These are phyloP conservation scores for Cuculus canorus DNA, from an alignment of 2,797 vertebrate species.

Conservation along the genomic window DNA sequence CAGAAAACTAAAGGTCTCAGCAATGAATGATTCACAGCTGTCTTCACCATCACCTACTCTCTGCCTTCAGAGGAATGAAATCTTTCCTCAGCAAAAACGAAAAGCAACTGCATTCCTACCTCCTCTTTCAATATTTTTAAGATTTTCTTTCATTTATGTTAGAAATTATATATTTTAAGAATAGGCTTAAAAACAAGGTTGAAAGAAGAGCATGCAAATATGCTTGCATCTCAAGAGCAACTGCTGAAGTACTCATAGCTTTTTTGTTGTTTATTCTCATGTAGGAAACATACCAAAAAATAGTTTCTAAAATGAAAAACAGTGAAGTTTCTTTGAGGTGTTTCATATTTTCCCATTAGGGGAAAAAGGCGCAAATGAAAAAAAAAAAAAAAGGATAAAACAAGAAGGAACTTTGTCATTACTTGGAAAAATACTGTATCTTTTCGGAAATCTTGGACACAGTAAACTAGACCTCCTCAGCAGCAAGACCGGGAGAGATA, in stretches of 20 bases:
- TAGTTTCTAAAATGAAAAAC: neutral
- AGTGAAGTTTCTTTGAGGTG: neutral
- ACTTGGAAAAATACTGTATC: neutral
- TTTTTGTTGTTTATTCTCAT: neutral
- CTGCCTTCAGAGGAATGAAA: slow-evolving; percentile 28
- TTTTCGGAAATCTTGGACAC: neutral
- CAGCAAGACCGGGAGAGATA: accelerated
- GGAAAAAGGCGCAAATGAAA: neutral
- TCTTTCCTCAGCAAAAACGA: neutral
- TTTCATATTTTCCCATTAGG: neutral
- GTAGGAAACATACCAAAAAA: neutral
- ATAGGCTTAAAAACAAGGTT: slow-evolving; percentile 1
- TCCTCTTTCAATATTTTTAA: slow-evolving; percentile 32
- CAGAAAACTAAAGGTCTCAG: neutral
- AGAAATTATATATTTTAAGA: slow-evolving; percentile 19
- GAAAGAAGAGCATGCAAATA: slow-evolving; percentile 15
- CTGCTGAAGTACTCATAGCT: neutral
- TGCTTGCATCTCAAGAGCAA: neutral
- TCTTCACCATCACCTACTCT: slow-evolving; percentile 10
- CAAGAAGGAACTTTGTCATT: neutral
- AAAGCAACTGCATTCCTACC: slow-evolving; percentile 26
- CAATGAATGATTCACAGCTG: slow-evolving; percentile 36
- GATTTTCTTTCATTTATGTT: slow-evolving; percentile 23
- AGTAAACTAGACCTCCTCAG: neutral
- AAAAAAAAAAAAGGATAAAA: neutral